These are phyloP conservation scores for Scaptomyza flava DNA, from an alignment of 2,888 invertebrate species.

Conservation along the genomic window DNA sequence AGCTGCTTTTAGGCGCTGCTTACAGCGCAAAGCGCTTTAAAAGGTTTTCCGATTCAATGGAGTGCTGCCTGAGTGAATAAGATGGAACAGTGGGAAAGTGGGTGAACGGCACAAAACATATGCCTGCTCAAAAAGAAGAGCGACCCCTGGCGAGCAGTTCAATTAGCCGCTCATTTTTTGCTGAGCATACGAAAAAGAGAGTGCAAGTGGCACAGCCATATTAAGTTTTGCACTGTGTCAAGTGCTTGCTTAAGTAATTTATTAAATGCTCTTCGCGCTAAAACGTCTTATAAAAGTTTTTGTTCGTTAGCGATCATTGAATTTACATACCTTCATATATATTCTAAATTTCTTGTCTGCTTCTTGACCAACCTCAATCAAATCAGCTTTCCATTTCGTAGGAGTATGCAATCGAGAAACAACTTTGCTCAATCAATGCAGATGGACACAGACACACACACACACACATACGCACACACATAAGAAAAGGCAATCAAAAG, in stretches of 20 bases:
- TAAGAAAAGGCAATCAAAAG: conserved; percentile 42
- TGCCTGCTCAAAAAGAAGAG: conserved; percentile 16
- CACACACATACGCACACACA: conserved; percentile 22
- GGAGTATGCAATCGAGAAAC: conserved; percentile 38
- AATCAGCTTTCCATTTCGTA: conserved; percentile 63
- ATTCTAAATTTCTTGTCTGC: not conserved
- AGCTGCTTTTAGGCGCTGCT: conserved; percentile 73
- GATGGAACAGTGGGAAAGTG: not conserved
- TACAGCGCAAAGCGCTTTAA: conserved; percentile 75
- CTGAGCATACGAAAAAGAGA: not conserved
- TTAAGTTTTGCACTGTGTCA: conserved; percentile 1
- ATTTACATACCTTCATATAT: no score
- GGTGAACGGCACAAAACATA: conserved; percentile 33
- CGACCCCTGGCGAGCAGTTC: conserved; percentile 43
- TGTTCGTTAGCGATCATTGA: no score
- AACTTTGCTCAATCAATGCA: conserved; percentile 48
- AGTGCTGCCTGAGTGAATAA: not conserved
- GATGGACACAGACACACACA: conserved; percentile 23
- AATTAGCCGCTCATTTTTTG: conserved; percentile 37
- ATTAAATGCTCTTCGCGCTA: no score
- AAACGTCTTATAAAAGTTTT: no score
- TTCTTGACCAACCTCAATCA: conserved; percentile 66
- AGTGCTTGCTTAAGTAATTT: not conserved
- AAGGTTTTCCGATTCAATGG: conserved; percentile 58
- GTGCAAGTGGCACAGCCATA: not conserved